These are phyloP conservation scores for Sphecodes monilicornis DNA, from an alignment of 2,888 invertebrate species.

Conservation along the genomic window DNA sequence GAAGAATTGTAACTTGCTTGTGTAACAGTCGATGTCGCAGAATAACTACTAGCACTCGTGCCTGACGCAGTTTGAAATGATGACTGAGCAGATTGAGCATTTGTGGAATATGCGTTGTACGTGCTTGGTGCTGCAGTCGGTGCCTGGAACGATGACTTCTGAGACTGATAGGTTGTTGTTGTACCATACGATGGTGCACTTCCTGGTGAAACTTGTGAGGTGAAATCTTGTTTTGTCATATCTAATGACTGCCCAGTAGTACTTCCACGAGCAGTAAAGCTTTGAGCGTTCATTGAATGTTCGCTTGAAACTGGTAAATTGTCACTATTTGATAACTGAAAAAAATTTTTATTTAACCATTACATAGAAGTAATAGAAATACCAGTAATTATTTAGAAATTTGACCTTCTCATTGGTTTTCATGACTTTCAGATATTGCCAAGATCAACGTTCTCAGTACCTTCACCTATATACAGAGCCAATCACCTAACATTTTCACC, in stretches of 20 bases:
- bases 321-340: slow-evolving; percentile 81
- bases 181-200: slow-evolving; percentile 78
- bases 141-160: slow-evolving; percentile 85
- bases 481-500: no score
- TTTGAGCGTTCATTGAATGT: slow-evolving; percentile 82
- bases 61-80: slow-evolving; percentile 84
- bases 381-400: background rate
- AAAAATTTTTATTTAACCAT: slow-evolving; percentile 18
- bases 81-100: slow-evolving; percentile 85
- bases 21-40: slow-evolving; percentile 79
- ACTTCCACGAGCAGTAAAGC: slow-evolving; percentile 74
- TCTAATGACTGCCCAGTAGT: slow-evolving; percentile 75
- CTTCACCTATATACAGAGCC: background rate
- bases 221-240: slow-evolving; percentile 78
- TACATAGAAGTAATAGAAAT: background rate
- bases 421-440: background rate
- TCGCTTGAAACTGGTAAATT: slow-evolving; percentile 82
- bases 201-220: slow-evolving; percentile 80
- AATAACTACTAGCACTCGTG: slow-evolving; percentile 84
- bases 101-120: slow-evolving; percentile 85
- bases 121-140: slow-evolving; percentile 79
- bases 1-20: slow-evolving; percentile 80
- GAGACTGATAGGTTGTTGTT: slow-evolving; percentile 79
- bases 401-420: background rate
- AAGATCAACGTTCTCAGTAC: background rate